Percentiles rank a stretch among this genome's conserved stretches.
Conservation (phyloP, 2,888 invertebrate genomes). For the Seladonia tumulorum region DNA sequence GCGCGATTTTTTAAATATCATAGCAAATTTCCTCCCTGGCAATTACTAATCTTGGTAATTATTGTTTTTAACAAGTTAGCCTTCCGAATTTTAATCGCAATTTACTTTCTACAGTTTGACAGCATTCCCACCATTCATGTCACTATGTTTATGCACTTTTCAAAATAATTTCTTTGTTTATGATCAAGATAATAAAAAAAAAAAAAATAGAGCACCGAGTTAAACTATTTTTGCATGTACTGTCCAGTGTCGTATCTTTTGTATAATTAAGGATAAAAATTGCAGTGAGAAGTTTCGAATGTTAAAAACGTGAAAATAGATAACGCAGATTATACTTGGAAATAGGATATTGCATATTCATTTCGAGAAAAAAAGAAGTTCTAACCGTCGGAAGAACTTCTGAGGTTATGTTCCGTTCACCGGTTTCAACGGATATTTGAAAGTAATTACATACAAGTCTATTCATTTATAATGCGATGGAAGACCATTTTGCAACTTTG, state of each 20-base stretch:
- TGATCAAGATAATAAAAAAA: neutral
- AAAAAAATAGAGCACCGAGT: neutral
- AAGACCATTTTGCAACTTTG: slow-evolving; percentile 73
- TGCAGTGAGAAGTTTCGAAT: neutral
- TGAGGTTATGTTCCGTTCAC: slow-evolving; percentile 61
- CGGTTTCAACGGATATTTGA: slow-evolving; percentile 57
- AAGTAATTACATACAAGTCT: slow-evolving; percentile 60
- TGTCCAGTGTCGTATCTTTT: neutral
- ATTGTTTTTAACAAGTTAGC: neutral
- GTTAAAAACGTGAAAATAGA: neutral
- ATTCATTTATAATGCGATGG: slow-evolving; percentile 64
- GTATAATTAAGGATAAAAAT: neutral
- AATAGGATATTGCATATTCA: neutral
- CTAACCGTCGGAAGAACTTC: slow-evolving; percentile 6
- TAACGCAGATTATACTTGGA: neutral
- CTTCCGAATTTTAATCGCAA: neutral
- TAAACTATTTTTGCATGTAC: neutral
- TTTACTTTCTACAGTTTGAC: neutral
- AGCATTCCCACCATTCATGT: neutral
- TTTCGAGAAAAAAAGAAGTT: slow-evolving; percentile 37
- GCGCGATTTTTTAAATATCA: slow-evolving; percentile 36
- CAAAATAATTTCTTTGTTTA: neutral
- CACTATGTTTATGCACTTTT: neutral
- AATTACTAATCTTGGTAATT: neutral
- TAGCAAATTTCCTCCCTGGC: no score